Conservation (phyloP, 2,888 invertebrate genomes). For the Hyposoter dolosus region DNA sequence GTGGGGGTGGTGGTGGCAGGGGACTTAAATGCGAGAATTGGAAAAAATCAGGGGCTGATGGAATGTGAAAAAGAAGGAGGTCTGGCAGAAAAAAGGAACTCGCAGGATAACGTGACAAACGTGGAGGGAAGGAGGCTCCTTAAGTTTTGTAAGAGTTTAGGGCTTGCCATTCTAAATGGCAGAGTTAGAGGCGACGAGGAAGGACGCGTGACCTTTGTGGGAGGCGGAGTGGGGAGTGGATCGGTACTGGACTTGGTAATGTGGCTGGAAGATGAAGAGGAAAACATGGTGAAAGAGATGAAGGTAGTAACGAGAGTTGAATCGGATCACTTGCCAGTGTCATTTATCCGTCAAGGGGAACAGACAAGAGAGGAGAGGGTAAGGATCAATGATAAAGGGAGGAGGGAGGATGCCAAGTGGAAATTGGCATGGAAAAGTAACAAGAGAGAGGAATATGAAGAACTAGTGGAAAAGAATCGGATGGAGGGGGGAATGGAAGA, state of each 20-base stretch:
- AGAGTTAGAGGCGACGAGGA: slow-evolving; percentile 30
- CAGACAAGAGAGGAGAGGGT: slow-evolving; percentile 11
- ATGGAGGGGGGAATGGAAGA: not conserved
- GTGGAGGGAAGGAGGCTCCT: slow-evolving; percentile 30
- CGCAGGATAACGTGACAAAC: slow-evolving; percentile 30
- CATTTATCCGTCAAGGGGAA: not conserved
- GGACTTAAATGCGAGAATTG: slow-evolving; percentile 23
- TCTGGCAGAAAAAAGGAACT: not conserved
- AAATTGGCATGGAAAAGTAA: not conserved
- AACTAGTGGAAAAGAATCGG: not conserved
- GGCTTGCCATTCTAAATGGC: slow-evolving; percentile 33
- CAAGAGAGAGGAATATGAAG: not conserved
- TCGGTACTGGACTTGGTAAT: slow-evolving; percentile 35
- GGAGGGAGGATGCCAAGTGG: not conserved
- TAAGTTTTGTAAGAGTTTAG: slow-evolving; percentile 34
- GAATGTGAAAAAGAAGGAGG: not conserved
- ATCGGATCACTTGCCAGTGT: slow-evolving; percentile 51
- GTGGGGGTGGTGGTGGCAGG: not conserved
- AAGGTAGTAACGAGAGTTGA: slow-evolving; percentile 23
- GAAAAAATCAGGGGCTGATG: not conserved
- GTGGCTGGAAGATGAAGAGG: not conserved
- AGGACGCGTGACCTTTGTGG: slow-evolving; percentile 47
- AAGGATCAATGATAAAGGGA: not conserved
- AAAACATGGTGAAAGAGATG: slow-evolving; percentile 19
- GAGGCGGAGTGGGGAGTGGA: slow-evolving; percentile 6